phyloP scores from a whole-genome alignment of 2,888 invertebrate species.

The Teleiodes luculella region DNA sequence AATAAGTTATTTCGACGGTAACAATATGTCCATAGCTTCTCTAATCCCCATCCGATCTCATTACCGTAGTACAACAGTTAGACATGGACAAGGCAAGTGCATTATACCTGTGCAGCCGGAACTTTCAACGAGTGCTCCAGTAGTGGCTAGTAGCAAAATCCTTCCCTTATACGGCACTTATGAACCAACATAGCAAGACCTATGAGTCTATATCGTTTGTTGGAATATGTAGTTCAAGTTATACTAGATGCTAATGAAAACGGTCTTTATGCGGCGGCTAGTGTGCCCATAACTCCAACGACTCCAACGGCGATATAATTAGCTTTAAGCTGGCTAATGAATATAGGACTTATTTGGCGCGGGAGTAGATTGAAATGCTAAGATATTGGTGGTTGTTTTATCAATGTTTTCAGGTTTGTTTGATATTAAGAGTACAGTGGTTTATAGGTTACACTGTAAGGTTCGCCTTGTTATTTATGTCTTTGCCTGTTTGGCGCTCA shows the following conservation, averaged over 20 bases:
- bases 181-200: too few relatives aligned
- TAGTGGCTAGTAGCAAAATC: constrained; percentile 54
- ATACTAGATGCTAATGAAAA: too few relatives aligned
- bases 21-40: too few relatives aligned
- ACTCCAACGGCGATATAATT: constrained; percentile 2
- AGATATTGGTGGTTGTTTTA: not conserved
- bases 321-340: constrained; percentile 6
- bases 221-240: too few relatives aligned
- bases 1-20: too few relatives aligned
- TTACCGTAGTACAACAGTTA: not conserved
- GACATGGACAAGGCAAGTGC: constrained; percentile 11
- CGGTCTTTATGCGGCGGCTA: constrained; percentile 43
- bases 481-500: too few relatives aligned
- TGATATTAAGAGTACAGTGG: too few relatives aligned
- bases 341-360: constrained; percentile 1
- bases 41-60: not conserved
- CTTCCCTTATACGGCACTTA: constrained; percentile 53
- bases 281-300: constrained; percentile 38
- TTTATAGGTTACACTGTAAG: too few relatives aligned
- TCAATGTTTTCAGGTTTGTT: not conserved
- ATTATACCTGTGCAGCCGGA: constrained; percentile 38
- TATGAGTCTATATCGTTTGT: too few relatives aligned
- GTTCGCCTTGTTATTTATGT: too few relatives aligned
- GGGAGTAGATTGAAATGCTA: not conserved
- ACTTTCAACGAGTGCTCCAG: constrained; percentile 52